A percentile compares a stretch with the other conserved stretches of the same genome.
Conservation (phyloP, 2,888 invertebrate genomes). For the Matsumyia berberina region DNA sequence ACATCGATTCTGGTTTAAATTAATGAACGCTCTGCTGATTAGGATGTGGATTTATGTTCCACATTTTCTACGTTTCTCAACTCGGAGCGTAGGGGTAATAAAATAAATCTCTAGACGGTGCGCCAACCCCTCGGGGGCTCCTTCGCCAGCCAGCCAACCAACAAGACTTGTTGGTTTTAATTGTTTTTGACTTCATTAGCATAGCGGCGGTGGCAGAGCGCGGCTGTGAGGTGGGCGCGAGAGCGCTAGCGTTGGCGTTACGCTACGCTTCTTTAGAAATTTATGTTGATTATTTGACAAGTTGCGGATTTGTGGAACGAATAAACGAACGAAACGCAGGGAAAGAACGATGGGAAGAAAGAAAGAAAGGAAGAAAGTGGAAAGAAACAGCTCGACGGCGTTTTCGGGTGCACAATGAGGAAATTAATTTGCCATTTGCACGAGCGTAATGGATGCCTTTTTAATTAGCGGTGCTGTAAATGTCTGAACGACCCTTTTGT, state of each 20-base stretch:
- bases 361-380: slow-evolving; percentile 25
- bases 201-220: background rate
- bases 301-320: slow-evolving; percentile 55
- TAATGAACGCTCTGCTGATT: slow-evolving; percentile 74
- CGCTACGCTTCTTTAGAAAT: slow-evolving; percentile 70
- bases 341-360: slow-evolving; percentile 16
- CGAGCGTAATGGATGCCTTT: slow-evolving; percentile 65
- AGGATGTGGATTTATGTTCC: slow-evolving; percentile 66
- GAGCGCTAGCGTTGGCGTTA: slow-evolving; percentile 48
- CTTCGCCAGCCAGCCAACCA: background rate
- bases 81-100: slow-evolving; percentile 55
- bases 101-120: slow-evolving; percentile 41
- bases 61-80: slow-evolving; percentile 32
- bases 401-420: slow-evolving; percentile 26
- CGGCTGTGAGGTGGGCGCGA: background rate
- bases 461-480: slow-evolving; percentile 58
- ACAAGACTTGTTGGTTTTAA: slow-evolving; percentile 62
- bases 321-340: slow-evolving; percentile 1
- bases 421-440: slow-evolving; percentile 70
- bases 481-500: slow-evolving; percentile 35
- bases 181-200: slow-evolving; percentile 68
- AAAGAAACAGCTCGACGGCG: background rate
- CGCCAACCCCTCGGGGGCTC: background rate
- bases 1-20: slow-evolving; percentile 73
- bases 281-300: slow-evolving; percentile 69